These are phyloP conservation scores for Caenorhabditis becei DNA, from an alignment of 2,888 invertebrate genomes.

Conservation along the genomic window DNA sequence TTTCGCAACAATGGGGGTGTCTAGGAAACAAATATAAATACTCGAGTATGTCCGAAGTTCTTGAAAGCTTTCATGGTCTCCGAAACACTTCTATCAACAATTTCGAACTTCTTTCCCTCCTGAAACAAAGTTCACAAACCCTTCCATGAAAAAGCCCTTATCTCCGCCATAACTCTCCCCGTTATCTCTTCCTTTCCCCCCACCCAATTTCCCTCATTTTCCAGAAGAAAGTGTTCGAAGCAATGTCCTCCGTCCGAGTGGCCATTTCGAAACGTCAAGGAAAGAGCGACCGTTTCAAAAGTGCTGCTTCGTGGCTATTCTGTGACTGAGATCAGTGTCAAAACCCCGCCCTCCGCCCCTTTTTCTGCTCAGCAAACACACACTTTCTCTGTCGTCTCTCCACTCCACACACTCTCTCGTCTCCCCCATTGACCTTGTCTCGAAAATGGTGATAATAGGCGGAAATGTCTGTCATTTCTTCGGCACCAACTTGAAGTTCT, in stretches of 20 bases:
- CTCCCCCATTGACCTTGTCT: constrained; percentile 1
- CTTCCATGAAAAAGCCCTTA: no score
- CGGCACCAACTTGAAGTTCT: neutral
- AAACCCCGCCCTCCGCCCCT: constrained; percentile 3
- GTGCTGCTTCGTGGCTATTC: constrained; percentile 53
- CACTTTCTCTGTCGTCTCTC: constrained; percentile 21
- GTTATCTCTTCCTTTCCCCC: neutral
- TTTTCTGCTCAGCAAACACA: constrained; percentile 35
- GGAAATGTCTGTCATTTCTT: constrained; percentile 9
- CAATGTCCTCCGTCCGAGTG: constrained; percentile 48
- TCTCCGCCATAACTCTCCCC: no score
- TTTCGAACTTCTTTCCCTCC: no score
- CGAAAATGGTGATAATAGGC: constrained; percentile 27
- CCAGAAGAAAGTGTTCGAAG: constrained; percentile 51
- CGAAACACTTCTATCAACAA: no score
- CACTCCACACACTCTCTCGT: neutral
- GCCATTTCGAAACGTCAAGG: constrained; percentile 57
- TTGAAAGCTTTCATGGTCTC: no score
- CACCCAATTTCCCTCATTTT: neutral
- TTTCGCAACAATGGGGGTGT: neutral
- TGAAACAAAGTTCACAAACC: no score
- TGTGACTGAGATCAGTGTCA: constrained; percentile 36
- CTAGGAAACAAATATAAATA: no score
- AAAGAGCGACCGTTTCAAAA: constrained; percentile 36
- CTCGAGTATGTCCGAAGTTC: constrained; percentile 3